Evolutionary conservation across 2,113 vertebrate genomes (phyloP).

Genomic region (Lathamus discolor): DNA sequence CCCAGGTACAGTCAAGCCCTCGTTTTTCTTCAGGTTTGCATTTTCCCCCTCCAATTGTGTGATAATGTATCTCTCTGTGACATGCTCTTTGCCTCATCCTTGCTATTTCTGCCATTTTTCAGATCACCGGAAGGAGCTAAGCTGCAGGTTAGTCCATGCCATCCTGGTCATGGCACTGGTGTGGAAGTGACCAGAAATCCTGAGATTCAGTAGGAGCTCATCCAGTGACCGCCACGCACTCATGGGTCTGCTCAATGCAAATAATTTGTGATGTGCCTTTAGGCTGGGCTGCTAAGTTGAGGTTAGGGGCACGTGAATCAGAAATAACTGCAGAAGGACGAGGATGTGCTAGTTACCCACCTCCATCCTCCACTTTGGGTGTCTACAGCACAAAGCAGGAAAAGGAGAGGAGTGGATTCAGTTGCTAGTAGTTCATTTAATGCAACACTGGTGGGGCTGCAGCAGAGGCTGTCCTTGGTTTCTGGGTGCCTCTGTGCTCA

Average conservation of each 20-base stretch:
- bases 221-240: accelerated
- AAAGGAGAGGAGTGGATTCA: background rate
- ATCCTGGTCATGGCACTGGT: background rate
- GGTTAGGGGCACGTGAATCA: background rate
- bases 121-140: background rate
- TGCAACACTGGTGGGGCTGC: background rate
- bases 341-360: background rate
- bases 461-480: background rate
- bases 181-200: background rate
- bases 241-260: background rate
- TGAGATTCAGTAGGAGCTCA: background rate
- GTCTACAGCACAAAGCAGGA: background rate
- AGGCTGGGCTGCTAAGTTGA: background rate
- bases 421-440: background rate
- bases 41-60: background rate
- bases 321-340: background rate
- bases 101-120: background rate
- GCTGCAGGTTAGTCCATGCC: background rate
- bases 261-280: background rate
- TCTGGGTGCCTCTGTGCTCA: background rate
- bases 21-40: background rate
- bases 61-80: background rate
- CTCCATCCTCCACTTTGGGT: background rate
- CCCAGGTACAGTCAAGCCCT: background rate
- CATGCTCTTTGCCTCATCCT: background rate